Evolutionary conservation across 2,797 vertebrate species (phyloP).

Genomic region (Phylloscopus collybita): DNA sequence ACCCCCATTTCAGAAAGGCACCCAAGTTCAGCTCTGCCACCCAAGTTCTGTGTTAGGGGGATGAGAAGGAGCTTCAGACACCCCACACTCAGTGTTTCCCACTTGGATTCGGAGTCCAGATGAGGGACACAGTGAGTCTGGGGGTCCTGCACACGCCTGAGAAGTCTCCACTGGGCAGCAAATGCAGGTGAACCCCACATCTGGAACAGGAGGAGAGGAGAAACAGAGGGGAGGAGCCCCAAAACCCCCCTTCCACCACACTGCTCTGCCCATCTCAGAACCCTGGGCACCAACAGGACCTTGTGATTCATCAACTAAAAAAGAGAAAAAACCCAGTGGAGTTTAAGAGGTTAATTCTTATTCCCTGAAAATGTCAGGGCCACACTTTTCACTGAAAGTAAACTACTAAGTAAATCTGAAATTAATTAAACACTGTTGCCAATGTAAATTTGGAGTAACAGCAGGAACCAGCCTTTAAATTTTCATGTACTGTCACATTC

Average conservation of each 20-base stretch:
- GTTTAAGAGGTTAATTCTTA: background rate
- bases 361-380: background rate
- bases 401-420: background rate
- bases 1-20: background rate
- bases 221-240: background rate
- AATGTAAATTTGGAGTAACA: background rate
- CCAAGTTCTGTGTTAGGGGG: background rate
- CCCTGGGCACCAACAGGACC: fast-evolving
- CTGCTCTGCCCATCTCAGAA: background rate
- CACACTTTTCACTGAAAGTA: background rate
- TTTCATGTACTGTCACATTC: background rate
- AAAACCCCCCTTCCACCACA: background rate
- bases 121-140: fast-evolving
- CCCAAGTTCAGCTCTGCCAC: background rate
- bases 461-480: background rate
- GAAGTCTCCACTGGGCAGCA: background rate
- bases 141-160: fast-evolving
- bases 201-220: background rate
- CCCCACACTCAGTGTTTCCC: fast-evolving
- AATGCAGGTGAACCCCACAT: background rate
- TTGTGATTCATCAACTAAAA: fast-evolving
- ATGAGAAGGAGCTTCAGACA: background rate
- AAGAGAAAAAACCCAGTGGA: background rate
- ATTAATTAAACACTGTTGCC: background rate
- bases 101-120: fast-evolving